Evolutionary conservation across 2,113 vertebrate genomes (phyloP), one percentile per base, ranked within the genome.

Genomic region (Etia nguti): DNA sequence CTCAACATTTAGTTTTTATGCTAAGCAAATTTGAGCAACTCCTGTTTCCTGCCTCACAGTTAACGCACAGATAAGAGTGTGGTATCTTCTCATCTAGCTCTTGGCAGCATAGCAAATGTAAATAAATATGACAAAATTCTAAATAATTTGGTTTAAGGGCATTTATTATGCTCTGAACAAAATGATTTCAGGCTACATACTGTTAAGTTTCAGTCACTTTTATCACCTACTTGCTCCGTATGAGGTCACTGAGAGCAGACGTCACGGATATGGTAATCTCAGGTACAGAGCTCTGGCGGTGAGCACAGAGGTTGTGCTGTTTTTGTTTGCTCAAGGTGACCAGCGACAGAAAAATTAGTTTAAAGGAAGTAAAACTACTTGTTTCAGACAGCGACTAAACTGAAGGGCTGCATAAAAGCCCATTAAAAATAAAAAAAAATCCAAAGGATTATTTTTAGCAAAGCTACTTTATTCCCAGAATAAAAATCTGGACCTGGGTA

Each of bases 21-120:
- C 46, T 13, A 52, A 52, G 18, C 1, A 34, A 52, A n/a, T 52
- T 31, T 77, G 73, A 52, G 18, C 46, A 6, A n/a, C 73, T 52
- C 46, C 46, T n/a, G 46, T 52, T 77, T 77, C 46, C 73, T 52
- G 73, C 10, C 73, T 52, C 73, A 52, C 73, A 77, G 73, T 77
- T 77, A n/a, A 3, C 0, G 26, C 73, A 52, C 73, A 52, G 46
- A 52, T 52, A 77, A 52, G 18, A 31, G 26, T 34, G 26, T 13
- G 46, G 16, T 31, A n/a, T 4, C 26, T 77, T 77, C 18, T 52
- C 26, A 77, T 52, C 8, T 70, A 0, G 7, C 73, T 52, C 26
- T 77, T 52, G 46, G 26, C 46, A 52, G 34, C 4, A 0, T n/a
- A n/a, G 26, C 46, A 77, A 77, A 77, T 50, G 26, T 77, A 52